A percentile compares a stretch with the other conserved stretches of the same genome.
These are phyloP conservation scores for Pogonognathellus flavescens DNA, from an alignment of 1,140 invertebrate genomes.

Conservation along the genomic window DNA sequence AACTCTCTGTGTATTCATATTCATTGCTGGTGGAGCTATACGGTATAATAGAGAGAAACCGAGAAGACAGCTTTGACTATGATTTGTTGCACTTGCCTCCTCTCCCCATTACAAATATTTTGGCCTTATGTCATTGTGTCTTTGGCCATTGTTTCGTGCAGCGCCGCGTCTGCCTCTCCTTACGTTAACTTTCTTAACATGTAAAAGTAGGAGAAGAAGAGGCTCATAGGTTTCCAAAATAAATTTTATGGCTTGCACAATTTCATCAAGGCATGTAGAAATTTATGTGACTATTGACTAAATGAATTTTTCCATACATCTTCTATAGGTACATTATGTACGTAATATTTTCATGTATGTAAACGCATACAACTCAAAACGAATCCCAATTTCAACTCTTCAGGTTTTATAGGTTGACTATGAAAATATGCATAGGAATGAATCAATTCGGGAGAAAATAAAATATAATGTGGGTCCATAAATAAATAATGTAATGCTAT, in stretches of 20 bases:
- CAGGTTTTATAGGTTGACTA: constrained; percentile 36
- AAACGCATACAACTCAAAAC: not conserved
- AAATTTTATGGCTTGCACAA: constrained; percentile 38
- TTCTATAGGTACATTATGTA: constrained; percentile 2
- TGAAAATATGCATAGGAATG: constrained; percentile 42
- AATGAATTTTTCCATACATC: constrained; percentile 31
- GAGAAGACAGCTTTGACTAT: constrained; percentile 35
- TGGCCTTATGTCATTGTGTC: constrained; percentile 43
- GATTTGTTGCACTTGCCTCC: constrained; percentile 52
- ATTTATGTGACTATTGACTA: constrained; percentile 22
- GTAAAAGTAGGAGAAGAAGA: not conserved
- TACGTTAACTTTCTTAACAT: not conserved
- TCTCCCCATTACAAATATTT: constrained; percentile 47
- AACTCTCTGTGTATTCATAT: not conserved
- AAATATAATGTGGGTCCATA: constrained; percentile 35
- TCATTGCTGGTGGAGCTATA: not conserved
- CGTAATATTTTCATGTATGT: not conserved
- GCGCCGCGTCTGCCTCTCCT: not conserved
- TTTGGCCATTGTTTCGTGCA: constrained; percentile 4
- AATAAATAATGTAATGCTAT: constrained; percentile 16
- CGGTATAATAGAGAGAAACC: constrained; percentile 34
- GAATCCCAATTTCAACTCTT: not conserved
- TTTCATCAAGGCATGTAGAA: not conserved
- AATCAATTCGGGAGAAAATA: constrained; percentile 36
- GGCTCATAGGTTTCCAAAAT: constrained; percentile 19